phyloP scores from a whole-genome alignment of 1,140 invertebrate genomes.

The Cydia amplana region DNA sequence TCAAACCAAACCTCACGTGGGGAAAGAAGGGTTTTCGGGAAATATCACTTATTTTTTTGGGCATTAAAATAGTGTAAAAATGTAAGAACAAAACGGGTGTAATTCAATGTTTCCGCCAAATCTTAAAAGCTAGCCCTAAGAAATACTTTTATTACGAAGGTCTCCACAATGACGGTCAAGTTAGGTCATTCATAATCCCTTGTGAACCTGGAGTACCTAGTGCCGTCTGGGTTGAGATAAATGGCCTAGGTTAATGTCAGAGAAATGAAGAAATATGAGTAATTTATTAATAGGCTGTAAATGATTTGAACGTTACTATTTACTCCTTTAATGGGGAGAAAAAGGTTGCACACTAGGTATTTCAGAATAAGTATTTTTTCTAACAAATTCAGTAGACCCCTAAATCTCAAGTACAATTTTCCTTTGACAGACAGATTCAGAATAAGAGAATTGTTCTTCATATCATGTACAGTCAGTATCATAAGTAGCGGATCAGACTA shows the following conservation, averaged over 20 bases:
- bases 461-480: neutral
- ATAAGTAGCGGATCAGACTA: no score
- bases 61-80: no score
- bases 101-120: neutral
- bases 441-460: neutral
- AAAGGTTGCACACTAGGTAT: neutral
- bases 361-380: neutral
- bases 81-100: no score
- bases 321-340: neutral
- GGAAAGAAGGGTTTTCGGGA: no score
- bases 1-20: no score
- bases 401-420: no score
- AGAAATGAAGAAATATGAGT: conserved; percentile 3
- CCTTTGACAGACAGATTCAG: neutral
- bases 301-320: neutral
- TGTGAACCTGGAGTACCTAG: neutral
- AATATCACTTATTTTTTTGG: no score
- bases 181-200: neutral
- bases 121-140: neutral
- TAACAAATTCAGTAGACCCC: no score
- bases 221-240: neutral
- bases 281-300: neutral
- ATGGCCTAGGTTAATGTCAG: conserved; percentile 1
- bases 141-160: neutral
- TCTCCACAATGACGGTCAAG: neutral